phyloP scores from a whole-genome alignment of 2,113 vertebrate species.

The Edolisoma coerulescens region DNA sequence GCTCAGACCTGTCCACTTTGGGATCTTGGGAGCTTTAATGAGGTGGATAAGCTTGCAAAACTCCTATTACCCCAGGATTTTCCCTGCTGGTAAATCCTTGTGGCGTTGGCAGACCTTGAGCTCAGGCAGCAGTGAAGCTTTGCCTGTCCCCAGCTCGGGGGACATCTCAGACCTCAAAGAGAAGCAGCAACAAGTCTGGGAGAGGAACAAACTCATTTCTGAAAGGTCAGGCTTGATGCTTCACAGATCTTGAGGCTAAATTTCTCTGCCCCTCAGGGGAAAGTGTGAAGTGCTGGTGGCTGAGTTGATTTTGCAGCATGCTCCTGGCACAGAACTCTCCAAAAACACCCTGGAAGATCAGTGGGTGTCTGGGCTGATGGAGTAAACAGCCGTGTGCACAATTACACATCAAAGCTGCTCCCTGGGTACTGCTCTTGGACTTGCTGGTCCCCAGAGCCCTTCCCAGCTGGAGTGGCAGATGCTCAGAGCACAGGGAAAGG shows the following conservation, averaged over 20 bases:
- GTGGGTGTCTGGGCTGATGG: constrained; percentile 33
- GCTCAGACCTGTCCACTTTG: neutral
- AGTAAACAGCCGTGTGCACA: constrained; percentile 48
- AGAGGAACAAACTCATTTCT: neutral
- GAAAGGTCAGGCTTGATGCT: constrained; percentile 61
- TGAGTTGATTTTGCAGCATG: constrained; percentile 13
- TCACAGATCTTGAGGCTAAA: constrained; percentile 20
- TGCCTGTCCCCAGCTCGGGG: neutral
- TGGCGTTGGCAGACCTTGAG: neutral
- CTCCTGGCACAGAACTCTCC: constrained; percentile 49
- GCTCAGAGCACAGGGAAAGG: neutral
- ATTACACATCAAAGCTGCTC: neutral
- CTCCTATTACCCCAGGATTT: neutral
- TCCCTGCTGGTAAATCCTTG: neutral
- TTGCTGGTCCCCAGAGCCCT: constrained; percentile 14
- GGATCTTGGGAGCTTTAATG: constrained; percentile 24
- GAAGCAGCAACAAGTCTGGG: neutral
- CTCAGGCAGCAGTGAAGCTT: neutral
- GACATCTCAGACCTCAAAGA: neutral
- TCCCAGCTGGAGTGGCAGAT: constrained; percentile 55
- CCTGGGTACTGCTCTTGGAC: constrained; percentile 7
- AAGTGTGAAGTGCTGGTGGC: neutral
- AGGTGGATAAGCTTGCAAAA: constrained; percentile 6
- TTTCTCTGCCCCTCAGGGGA: neutral
- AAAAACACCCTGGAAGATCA: constrained; percentile 44